Base-by-base conservation (phyloP, 2,888 invertebrate genomes). In the Oxyteleia sp. region DNA sequence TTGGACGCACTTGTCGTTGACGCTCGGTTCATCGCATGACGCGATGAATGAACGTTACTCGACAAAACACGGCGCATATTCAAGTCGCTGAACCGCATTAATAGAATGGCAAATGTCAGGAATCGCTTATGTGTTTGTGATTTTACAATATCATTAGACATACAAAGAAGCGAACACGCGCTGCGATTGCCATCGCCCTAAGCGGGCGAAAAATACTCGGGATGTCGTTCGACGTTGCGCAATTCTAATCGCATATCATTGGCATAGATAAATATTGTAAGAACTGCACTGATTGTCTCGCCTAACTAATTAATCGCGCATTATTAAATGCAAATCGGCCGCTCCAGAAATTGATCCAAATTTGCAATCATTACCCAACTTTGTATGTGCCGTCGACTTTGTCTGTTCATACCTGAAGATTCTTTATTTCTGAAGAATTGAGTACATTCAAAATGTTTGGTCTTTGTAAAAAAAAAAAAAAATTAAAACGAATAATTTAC, bases 61-160 rank as follows among this genome's bases (percentile, higher is more conserved):
- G 57, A 64, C 82, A 69, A 74, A 81, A 74, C 68, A 35, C 49
- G 15, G 53, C 49, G 32, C 66, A 53, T 59, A 76, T 76, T 57
- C 49, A 66, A 76, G 64, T 71, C 69, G 49, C 57, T 75, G 64
- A 76, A 76, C 66, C 49, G 49, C 76, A 51, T 66, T 82, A 76
- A 76, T 66, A n/a, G 57, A 66, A 78, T 66, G 61, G 68, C 71
- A 71, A 82, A 69, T 82, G 75, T 82, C 82, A 75, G 47, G 43
- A 75, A 57, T 74, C 26, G 63, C 32, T 69, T 15, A 43, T 23
- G 55, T 15, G 63, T 38, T 41, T 26, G 26, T 10, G 4, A 35
- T 78, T 66, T 76, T 66, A 72, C 66, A 82, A 82, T 72, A 61
- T 68, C 68, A 23, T 78, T 66, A 61, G 29, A 82, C 45, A 57